Evolutionary conservation across 2,888 invertebrate genomes (phyloP), one percentile per base, ranked within the genome.

Genomic region (Lithophane leautieri): DNA sequence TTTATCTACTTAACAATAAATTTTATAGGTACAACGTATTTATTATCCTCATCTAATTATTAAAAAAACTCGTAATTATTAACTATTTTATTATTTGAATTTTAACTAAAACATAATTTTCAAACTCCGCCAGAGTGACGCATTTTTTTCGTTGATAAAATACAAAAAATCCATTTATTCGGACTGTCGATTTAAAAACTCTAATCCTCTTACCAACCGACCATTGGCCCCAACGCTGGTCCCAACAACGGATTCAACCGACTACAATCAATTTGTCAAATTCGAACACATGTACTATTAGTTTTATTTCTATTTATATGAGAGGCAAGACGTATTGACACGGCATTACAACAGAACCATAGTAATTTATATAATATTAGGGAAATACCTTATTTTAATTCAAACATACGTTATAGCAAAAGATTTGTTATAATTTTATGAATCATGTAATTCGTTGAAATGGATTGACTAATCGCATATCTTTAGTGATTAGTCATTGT

Each of bases 261-360:
- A 71, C 70, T 34, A 91, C 89, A 91, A 91, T 90, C 91, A 89
- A 91, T 92, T 91, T 91, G 90, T 91, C 91, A 90, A 89, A 85
- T 80, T 76, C 78, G 73, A 84, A 82, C 84, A 81, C 69, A 68
- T 75, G 76, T 77, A 81, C 87, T 82, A 89, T 90, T 84, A 77
- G 76, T 89, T 88, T 84, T 86, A 87, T 87, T 88, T 82, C 82
- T 86, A 86, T 89, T 89, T 88, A 84, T 88, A 81, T 67, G 75
- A 65, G 79, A 73, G 69, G 73, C 66, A 70, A 75, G 61, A 75
- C 75, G 78, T 87, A 89, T 89, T 86, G 88, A 91, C 89, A 86
- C 73, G 84, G 42, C 63, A 86, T 88, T 89, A 89, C 84, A 89
- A 82, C 83, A 83, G 52, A 58, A 44, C 60, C 70, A 76, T 73